These are phyloP conservation scores for Hyphantria cunea DNA, from an alignment of 1,140 invertebrate genomes.

Conservation along the genomic window DNA sequence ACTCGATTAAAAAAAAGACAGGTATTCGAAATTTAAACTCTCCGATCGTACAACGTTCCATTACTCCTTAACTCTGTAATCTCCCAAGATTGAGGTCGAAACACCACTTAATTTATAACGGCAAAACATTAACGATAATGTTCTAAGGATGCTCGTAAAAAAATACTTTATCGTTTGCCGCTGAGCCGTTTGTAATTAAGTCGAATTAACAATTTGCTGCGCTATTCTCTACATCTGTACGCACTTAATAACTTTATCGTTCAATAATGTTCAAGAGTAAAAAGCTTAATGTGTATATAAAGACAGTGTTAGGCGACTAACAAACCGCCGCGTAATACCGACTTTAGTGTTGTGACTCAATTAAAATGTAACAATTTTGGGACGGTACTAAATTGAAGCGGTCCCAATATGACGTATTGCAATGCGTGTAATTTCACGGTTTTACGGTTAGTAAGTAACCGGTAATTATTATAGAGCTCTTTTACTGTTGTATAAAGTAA, in stretches of 20 bases:
- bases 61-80: conserved; percentile 25
- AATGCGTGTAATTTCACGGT: background rate
- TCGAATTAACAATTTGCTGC: conserved; percentile 66
- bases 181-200: conserved; percentile 60
- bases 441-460: background rate
- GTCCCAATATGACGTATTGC: background rate
- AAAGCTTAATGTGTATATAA: conserved; percentile 50
- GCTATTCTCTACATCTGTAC: conserved; percentile 63
- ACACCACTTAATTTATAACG: conserved; percentile 62
- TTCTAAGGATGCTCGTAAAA: conserved; percentile 56
- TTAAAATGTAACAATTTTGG: conserved; percentile 66
- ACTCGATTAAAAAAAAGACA: too few relatives aligned
- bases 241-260: conserved; percentile 69
- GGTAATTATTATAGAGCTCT: too few relatives aligned
- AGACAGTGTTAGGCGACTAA: conserved; percentile 65
- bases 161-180: conserved; percentile 59
- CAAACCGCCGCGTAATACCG: conserved; percentile 57
- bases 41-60: conserved; percentile 11
- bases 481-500: too few relatives aligned
- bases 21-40: conserved; percentile 2
- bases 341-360: conserved; percentile 61
- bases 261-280: conserved; percentile 58
- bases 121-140: conserved; percentile 62
- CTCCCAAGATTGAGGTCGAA: conserved; percentile 46
- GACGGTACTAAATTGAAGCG: conserved; percentile 55